Percentiles rank a stretch among this genome's conserved stretches.
phyloP scores from a whole-genome alignment of 2,797 vertebrate genomes.

The Eulemur albifrons region DNA sequence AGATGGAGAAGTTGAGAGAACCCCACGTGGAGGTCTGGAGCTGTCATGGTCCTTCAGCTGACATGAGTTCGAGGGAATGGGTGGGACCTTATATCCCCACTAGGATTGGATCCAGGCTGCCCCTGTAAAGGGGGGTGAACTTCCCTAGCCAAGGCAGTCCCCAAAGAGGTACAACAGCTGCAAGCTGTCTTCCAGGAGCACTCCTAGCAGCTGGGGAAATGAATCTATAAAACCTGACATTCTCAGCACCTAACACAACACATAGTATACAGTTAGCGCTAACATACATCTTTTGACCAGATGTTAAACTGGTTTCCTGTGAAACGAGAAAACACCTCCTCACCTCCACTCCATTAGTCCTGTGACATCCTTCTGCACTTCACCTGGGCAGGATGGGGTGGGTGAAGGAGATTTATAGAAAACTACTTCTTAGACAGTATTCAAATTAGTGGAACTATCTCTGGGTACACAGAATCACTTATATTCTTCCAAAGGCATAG shows the following conservation, averaged over 20 bases:
- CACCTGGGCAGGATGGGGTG: neutral
- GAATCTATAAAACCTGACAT: neutral
- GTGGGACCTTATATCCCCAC: neutral
- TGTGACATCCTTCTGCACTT: neutral
- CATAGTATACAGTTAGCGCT: neutral
- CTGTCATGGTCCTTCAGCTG: neutral
- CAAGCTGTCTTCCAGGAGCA: neutral
- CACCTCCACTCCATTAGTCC: neutral
- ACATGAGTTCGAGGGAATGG: neutral
- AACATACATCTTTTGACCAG: neutral
- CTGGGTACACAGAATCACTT: neutral
- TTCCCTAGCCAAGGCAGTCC: neutral
- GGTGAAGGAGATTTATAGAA: neutral
- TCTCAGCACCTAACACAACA: neutral
- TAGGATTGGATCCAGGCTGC: neutral
- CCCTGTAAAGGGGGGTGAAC: neutral
- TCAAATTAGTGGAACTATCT: neutral
- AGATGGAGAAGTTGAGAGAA: neutral
- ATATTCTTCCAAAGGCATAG: neutral
- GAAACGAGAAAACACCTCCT: neutral
- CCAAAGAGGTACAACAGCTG: neutral
- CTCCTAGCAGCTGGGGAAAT: neutral
- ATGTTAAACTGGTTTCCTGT: neutral
- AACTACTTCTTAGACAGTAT: neutral
- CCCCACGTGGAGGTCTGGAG: neutral